Percentiles rank a stretch among this genome's conserved stretches.
These are phyloP conservation scores for Lissonota sp. DNA, from an alignment of 2,888 invertebrate genomes.

Conservation along the genomic window DNA sequence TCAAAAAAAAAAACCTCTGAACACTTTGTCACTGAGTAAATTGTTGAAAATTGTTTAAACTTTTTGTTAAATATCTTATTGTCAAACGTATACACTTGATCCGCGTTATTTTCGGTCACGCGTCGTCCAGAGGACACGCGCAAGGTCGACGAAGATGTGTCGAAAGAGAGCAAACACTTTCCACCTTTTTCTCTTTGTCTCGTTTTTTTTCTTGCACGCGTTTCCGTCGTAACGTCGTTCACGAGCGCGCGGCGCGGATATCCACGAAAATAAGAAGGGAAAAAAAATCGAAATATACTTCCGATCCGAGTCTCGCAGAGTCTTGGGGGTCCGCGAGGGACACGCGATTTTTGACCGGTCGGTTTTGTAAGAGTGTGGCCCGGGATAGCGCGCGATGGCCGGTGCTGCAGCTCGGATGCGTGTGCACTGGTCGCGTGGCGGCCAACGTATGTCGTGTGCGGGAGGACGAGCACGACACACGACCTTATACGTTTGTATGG, in stretches of 20 bases:
- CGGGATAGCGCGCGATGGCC: constrained; percentile 15
- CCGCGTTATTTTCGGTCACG: too few species aligned
- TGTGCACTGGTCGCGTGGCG: constrained; percentile 84
- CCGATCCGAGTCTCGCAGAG: background rate
- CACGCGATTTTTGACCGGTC: constrained; percentile 23
- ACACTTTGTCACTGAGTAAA: too few species aligned
- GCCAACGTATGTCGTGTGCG: constrained; percentile 84
- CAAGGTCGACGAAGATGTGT: too few species aligned
- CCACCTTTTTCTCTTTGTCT: too few species aligned
- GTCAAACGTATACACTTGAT: too few species aligned
- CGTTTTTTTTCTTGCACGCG: background rate
- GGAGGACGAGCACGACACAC: constrained; percentile 81
- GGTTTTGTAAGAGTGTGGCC: background rate
- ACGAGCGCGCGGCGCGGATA: background rate
- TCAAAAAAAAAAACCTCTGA: too few species aligned
- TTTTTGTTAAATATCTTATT: too few species aligned
- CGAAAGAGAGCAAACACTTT: too few species aligned
- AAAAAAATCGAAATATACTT: constrained; percentile 4
- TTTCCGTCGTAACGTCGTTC: background rate
- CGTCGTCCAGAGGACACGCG: too few species aligned
- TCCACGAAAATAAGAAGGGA: background rate
- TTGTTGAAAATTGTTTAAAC: too few species aligned
- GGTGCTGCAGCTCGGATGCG: constrained; percentile 71
- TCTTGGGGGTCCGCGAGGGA: constrained; percentile 7
- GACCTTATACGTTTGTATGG: constrained; percentile 71